Base-by-base conservation (phyloP, 2,113 vertebrate species). In the Nematolebias whitei region DNA sequence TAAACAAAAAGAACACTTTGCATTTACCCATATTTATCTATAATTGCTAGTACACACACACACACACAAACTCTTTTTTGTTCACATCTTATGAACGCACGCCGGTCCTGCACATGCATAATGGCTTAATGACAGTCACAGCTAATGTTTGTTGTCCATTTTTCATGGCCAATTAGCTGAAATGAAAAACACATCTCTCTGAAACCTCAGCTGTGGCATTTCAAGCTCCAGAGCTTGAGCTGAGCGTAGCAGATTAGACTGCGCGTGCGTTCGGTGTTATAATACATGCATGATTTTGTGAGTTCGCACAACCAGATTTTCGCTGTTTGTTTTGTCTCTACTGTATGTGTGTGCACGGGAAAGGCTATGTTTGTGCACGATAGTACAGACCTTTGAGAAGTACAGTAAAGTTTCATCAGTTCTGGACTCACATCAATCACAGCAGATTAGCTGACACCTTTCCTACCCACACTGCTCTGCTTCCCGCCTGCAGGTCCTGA, bases 101-200 rank as follows among this genome's bases (percentile, higher is more conserved):
- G n/a, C 47, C 19, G 48, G 68, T 69, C 63, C 59, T 50, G 18
- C 56, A 38, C 51, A 61, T 13, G 57, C 68, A 38, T 81, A 74
- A 82, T 69, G 76, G 67, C 63, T 38, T 82, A 79, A 85, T 80
- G 72, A 72, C 69, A 61, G 62, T 47, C 41, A 14, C 71, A 79
- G 81, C 82, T 86, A 79, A 78, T 78, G 70, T 86, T 85, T 87
- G 80, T 78, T 82, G 82, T 85, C 77, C 80, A 87, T 89, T 90
- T 83, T 88, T 83, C 77, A 85, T 58, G 82, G 71, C 57, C 81
- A 87, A 85, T 87, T 87, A 78, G 74, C 68, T 78, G 76, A 81
- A 80, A 83, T 78, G n/a, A 67, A 79, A 80, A 72, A 55, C 75
- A 63, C 22, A 58, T 75, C 56, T 82, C 40, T n/a, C 56, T 68